phyloP scores from a whole-genome alignment of 2,113 vertebrate species.

The Nibea albiflora region DNA sequence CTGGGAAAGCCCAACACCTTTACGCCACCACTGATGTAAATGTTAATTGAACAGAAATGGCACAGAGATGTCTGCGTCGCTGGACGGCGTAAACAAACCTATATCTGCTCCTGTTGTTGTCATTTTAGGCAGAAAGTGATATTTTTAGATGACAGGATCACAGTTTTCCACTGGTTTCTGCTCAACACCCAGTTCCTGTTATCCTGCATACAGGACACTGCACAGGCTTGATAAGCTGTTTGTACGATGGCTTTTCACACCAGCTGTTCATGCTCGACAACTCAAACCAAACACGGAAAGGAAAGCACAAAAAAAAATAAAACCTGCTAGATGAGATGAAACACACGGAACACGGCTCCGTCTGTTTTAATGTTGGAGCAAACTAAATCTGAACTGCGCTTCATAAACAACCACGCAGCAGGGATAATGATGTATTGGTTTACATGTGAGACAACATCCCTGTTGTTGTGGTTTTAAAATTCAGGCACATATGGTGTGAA shows the following conservation, averaged over 20 bases:
- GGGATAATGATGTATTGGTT: constrained; percentile 49
- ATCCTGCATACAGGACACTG: constrained; percentile 70
- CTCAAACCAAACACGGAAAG: constrained; percentile 48
- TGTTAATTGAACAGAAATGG: constrained; percentile 50
- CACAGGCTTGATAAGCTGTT: constrained; percentile 71
- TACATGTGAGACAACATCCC: constrained; percentile 17
- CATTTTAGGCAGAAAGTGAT: constrained; percentile 40
- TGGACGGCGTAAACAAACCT: constrained; percentile 23
- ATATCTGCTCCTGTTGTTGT: constrained; percentile 18
- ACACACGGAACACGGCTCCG: constrained; percentile 12
- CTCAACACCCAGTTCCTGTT: constrained; percentile 75
- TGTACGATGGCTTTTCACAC: constrained; percentile 43
- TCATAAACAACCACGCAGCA: constrained; percentile 31
- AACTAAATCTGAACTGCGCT: constrained; percentile 46
- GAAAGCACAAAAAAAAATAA: constrained; percentile 36
- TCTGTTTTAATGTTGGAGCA: constrained; percentile 23
- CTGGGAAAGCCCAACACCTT: constrained; percentile 28
- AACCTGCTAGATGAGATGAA: constrained; percentile 33
- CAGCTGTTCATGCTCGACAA: constrained; percentile 50
- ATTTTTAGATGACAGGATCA: constrained; percentile 80
- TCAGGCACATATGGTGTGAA: constrained; percentile 1
- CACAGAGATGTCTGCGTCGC: neutral
- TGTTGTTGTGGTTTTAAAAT: neutral
- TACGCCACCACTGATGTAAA: constrained; percentile 24
- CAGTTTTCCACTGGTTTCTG: constrained; percentile 74